A percentile compares a stretch with the other conserved stretches of the same genome.
These are phyloP conservation scores for Stigmatopora argus DNA, from an alignment of 2,113 vertebrate species.

Conservation along the genomic window DNA sequence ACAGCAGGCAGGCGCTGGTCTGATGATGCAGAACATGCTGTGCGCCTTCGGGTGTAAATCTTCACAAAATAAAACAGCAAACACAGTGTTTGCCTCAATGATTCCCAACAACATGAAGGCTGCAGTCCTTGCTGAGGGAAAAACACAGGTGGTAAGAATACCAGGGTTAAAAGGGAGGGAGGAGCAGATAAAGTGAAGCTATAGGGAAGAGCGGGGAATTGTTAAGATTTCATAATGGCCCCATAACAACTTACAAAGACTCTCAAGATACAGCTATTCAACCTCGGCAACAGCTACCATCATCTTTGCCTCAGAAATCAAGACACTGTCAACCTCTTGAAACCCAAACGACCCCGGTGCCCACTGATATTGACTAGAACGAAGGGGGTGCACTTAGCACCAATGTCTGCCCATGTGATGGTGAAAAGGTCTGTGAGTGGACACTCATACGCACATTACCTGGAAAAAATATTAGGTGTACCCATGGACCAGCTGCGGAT, in stretches of 20 bases:
- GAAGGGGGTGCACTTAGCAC: conserved; percentile 45
- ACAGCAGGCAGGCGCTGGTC: conserved; percentile 21
- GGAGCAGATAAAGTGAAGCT: conserved; percentile 32
- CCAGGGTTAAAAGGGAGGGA: conserved; percentile 12
- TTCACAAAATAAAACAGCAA: conserved; percentile 57
- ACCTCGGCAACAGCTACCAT: conserved; percentile 51
- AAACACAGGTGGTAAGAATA: conserved; percentile 23
- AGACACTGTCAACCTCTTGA: conserved; percentile 44
- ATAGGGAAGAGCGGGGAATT: conserved; percentile 33
- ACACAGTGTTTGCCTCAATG: conserved; percentile 42
- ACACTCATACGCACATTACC: conserved; percentile 23
- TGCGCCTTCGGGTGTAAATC: conserved; percentile 29
- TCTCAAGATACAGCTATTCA: conserved; percentile 52
- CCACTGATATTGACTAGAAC: conserved; percentile 62
- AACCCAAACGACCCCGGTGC: conserved; percentile 22
- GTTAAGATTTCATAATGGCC: conserved; percentile 57
- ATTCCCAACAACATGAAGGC: conserved; percentile 28
- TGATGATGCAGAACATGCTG: conserved; percentile 22
- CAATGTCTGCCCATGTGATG: conserved; percentile 35
- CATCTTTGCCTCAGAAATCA: conserved; percentile 54
- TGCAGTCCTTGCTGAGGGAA: conserved; percentile 45
- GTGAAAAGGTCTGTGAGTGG: conserved; percentile 36
- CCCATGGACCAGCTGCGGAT: conserved; percentile 27
- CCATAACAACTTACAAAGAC: conserved; percentile 59
- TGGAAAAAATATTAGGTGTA: conserved; percentile 26